Evolutionary conservation across 2,797 vertebrate genomes (phyloP), one percentile per base, ranked within the genome.

Genomic region (Rhinoraja longicauda): DNA sequence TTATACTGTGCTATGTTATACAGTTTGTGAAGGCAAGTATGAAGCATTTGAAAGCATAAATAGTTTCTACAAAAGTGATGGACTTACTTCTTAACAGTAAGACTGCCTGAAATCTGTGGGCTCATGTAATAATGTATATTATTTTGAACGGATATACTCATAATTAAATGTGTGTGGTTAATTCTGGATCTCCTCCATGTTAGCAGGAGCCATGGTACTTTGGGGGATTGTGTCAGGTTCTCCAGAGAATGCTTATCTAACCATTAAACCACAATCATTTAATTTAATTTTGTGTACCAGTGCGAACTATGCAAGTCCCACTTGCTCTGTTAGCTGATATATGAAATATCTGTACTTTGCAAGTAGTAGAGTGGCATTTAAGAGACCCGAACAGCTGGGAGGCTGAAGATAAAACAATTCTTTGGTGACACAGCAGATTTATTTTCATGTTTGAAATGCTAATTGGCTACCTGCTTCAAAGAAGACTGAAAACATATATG

Each of bases 381-480:
- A 77, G 75, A 32, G n/a, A n/a, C n/a, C n/a, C 13, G n/a, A 36
- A 12, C 75, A 77, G n/a, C 75, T 77, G 75, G 73, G 12, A 77
- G 29, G n/a, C n/a, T 77, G 75, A 77, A 77, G 75, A 77, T 77
- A 77, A 77, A 77, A 76, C 26, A n/a, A 77, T 77, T 13, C 75
- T 13, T n/a, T 77, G 75, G 75, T 1, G 75, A 36, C 75, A 77
- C 12, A 12, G 29, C 75, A 76, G 75, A 77, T 77, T 77, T 77
- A 77, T 17, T 32, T 77, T 17, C n/a, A 77, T 3, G n/a, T 77
- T n/a, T 77, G 75, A 77, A 77, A 77, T 77, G 75, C 75, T 77
- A 77, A 77, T n/a, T 77, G n/a, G 75, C n/a, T 77, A 77, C 75
- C 75, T 77, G 75, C 75, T n/a, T 76, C 75, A n/a, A 75, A 76